Conservation (phyloP, 1,140 invertebrate species). For the Drosophila tani region DNA sequence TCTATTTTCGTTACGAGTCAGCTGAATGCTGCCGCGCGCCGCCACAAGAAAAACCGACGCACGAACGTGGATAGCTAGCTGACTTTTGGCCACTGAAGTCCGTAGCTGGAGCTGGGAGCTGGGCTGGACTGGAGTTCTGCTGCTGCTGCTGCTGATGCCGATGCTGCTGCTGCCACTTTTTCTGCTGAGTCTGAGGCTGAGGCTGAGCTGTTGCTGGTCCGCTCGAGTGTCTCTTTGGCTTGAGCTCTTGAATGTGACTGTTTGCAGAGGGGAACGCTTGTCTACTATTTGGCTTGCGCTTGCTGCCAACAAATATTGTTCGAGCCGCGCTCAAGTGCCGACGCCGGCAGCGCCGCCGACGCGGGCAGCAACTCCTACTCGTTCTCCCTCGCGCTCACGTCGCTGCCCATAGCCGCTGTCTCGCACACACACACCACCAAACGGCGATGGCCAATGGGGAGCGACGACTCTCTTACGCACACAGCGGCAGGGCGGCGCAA, state of each 20-base stretch:
- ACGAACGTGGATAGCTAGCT: constrained; percentile 77
- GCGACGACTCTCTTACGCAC: constrained; percentile 73
- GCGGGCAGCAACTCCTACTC: constrained; percentile 46
- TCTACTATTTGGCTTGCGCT: constrained; percentile 85
- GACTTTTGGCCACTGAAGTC: constrained; percentile 76
- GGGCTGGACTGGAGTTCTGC: background rate
- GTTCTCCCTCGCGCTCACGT: constrained; percentile 39
- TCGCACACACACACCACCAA: constrained; percentile 43
- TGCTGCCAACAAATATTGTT: constrained; percentile 85
- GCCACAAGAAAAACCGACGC: constrained; percentile 74
- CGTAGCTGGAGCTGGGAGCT: constrained; percentile 40
- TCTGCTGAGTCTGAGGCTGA: constrained; percentile 20
- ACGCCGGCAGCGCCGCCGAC: constrained; percentile 38
- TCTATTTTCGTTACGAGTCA: constrained; percentile 54
- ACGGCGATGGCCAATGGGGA: constrained; percentile 57
- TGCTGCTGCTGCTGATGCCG: constrained; percentile 20
- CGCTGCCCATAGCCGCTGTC: constrained; percentile 15
- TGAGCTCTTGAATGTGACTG: constrained; percentile 85
- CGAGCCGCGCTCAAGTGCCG: constrained; percentile 84
- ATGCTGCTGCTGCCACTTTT: constrained; percentile 12
- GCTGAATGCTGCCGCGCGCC: constrained; percentile 54
- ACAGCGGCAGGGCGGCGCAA: constrained; percentile 62
- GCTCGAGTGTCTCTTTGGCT: constrained; percentile 85
- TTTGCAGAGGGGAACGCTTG: constrained; percentile 85
- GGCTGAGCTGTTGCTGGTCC: constrained; percentile 70